A percentile compares a stretch with the other conserved stretches of the same genome.
These are phyloP conservation scores for Phyllostomus discolor DNA, from an alignment of 2,113 vertebrate species.

Conservation along the genomic window DNA sequence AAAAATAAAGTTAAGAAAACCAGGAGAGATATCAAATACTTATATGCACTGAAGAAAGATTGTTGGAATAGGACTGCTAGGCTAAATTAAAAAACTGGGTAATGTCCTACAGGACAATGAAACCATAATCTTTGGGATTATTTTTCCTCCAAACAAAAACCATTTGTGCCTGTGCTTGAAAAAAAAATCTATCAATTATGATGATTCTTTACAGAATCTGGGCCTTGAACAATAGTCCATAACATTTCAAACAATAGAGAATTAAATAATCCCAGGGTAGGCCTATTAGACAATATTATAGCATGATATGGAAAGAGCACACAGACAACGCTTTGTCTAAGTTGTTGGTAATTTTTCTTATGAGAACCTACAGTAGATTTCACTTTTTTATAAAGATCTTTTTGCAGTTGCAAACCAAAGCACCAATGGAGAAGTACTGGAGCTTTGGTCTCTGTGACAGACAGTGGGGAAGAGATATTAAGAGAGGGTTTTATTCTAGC, in stretches of 20 bases:
- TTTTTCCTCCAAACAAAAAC: conserved; percentile 35
- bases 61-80: neutral
- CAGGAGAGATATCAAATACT: neutral
- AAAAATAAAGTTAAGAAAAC: neutral
- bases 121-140: neutral
- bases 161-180: neutral
- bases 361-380: neutral
- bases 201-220: neutral
- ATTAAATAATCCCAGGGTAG: neutral
- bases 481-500: neutral
- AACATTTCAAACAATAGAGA: neutral
- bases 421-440: neutral
- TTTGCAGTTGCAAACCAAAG: neutral
- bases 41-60: neutral
- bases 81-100: neutral
- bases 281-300: neutral
- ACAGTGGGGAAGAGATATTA: neutral
- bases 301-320: neutral
- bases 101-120: neutral
- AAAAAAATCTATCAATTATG: neutral
- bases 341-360: neutral
- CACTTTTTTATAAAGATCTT: neutral
- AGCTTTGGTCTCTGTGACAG: neutral
- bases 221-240: conserved; percentile 1
- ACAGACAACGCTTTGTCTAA: neutral